phyloP scores from a whole-genome alignment of 2,888 invertebrate genomes.

The Ischnura elegans region DNA sequence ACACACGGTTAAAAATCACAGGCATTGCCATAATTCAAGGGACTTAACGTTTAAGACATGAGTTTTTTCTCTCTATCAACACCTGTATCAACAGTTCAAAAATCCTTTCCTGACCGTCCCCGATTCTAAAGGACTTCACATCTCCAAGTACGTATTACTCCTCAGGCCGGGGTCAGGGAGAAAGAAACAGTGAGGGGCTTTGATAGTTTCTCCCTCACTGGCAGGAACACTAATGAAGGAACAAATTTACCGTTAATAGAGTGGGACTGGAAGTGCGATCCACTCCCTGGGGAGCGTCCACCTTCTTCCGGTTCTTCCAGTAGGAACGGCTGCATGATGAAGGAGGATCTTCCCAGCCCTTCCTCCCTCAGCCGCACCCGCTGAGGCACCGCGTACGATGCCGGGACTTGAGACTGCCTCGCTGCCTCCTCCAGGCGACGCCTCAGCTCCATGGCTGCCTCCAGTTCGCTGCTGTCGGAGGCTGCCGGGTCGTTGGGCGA shows the following conservation, averaged over 20 bases:
- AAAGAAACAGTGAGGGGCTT: conserved; percentile 94
- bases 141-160: conserved; percentile 63
- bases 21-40: conserved; percentile 68
- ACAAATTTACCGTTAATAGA: conserved; percentile 83
- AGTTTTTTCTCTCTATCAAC: conserved; percentile 45
- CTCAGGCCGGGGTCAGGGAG: conserved; percentile 94
- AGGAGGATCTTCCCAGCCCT: conserved; percentile 74
- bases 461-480: conserved; percentile 53
- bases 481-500: neutral
- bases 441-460: conserved; percentile 77
- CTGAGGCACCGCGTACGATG: conserved; percentile 84
- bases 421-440: conserved; percentile 80
- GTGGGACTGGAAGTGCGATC: conserved; percentile 74
- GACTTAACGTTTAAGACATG: conserved; percentile 50
- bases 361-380: conserved; percentile 75
- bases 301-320: conserved; percentile 83
- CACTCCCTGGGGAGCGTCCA: conserved; percentile 72
- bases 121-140: conserved; percentile 53
- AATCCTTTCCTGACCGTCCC: conserved; percentile 52
- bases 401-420: conserved; percentile 81
- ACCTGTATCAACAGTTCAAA: conserved; percentile 58
- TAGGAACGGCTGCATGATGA: conserved; percentile 96
- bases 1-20: conserved; percentile 69
- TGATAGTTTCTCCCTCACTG: conserved; percentile 92
- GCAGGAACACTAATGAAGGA: conserved; percentile 95